Base-by-base conservation (phyloP, 2,113 vertebrate genomes). In the Ceuthmochares aereus region DNA sequence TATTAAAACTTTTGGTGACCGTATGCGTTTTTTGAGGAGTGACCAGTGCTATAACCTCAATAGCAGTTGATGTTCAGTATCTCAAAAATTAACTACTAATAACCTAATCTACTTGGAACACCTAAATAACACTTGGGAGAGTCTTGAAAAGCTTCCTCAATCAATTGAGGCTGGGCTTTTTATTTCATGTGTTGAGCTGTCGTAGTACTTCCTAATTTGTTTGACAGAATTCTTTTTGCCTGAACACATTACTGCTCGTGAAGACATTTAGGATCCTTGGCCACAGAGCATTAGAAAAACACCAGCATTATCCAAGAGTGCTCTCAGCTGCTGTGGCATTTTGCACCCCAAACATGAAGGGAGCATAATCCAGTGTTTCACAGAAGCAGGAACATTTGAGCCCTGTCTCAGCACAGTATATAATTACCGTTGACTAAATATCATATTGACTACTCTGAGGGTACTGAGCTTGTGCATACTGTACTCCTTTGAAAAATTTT, bases 171-270 rank as follows among this genome's bases (percentile, higher is more conserved):
- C 75, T 87, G 87, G 29, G 68, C 63, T 95, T 87, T 26, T 26
- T 93, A 91, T 43, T 34, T 51, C 69, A 23, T 67, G 64, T 3
- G 3, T 70, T 87, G 78, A 67, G 84, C 72, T 83, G 74, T 64
- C 64, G 15, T 96, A 87, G 91, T 89, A 87, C 95, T 95, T 82
- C 56, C 95, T 95, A 86, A 92, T 94, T 95, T 96, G 89, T 96
- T 96, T 96, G 56, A 94, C 82, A 17, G 63, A 95, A 85, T 74
- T 93, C 66, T 73, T 60, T 87, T 96, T 82, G 90, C 56, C 56
- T 49, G 32, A 96, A 96, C 95, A 96, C 83, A 83, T 96, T 97
- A 93, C 81, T 92, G 93, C 91, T 87, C 90, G 81, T 95, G 95
- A 96, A 97, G 95, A 95, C 70, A 87, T 73, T 70, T 69, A 73